These are phyloP conservation scores for Pinna nobilis DNA, from an alignment of 1,140 invertebrate species.

Conservation along the genomic window DNA sequence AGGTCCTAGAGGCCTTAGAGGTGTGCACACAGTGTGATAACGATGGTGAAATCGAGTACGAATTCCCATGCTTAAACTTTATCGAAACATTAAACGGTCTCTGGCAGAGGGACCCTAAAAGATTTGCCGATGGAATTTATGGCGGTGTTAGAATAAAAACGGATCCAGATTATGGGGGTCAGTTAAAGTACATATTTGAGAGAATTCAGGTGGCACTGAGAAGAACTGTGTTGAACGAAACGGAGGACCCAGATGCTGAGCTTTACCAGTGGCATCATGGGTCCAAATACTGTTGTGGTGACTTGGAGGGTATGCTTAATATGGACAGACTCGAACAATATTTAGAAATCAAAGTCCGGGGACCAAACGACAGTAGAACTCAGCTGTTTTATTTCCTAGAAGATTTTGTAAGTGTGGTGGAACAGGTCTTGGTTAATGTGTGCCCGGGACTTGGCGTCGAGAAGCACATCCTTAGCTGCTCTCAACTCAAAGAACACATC, in stretches of 20 bases:
- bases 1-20: conserved; percentile 78
- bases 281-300: conserved; percentile 85
- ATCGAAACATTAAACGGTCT: conserved; percentile 83
- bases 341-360: conserved; percentile 84
- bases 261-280: conserved; percentile 88
- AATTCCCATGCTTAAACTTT: conserved; percentile 88
- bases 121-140: conserved; percentile 79
- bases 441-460: conserved; percentile 83
- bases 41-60: conserved; percentile 85
- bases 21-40: conserved; percentile 86
- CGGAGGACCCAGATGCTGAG: conserved; percentile 78
- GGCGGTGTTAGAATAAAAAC: conserved; percentile 81
- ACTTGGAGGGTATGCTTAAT: conserved; percentile 84
- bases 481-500: conserved; percentile 78
- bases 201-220: conserved; percentile 85
- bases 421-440: conserved; percentile 80
- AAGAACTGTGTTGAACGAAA: conserved; percentile 77
- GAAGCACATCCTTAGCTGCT: conserved; percentile 80
- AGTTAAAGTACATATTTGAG: conserved; percentile 82
- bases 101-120: conserved; percentile 82
- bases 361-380: conserved; percentile 75
- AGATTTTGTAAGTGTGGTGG: conserved; percentile 83
- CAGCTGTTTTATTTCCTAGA: conserved; percentile 83
- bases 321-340: conserved; percentile 76
- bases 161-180: conserved; percentile 78